phyloP scores from a whole-genome alignment of 2,797 vertebrate species.

The Mus spretus region DNA sequence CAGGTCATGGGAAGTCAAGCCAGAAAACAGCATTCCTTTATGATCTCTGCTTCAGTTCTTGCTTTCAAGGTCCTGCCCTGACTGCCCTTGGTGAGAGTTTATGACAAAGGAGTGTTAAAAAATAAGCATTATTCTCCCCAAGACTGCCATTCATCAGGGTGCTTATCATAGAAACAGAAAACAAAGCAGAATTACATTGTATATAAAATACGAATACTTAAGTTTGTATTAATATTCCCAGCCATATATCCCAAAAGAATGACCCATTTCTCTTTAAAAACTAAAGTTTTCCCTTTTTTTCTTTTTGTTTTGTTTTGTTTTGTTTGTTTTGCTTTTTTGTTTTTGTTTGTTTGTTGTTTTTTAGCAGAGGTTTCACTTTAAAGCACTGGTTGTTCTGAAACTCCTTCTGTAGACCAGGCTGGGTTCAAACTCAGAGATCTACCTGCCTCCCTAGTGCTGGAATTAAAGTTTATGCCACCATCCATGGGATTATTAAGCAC shows the following conservation, averaged over 20 bases:
- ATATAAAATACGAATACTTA: not conserved
- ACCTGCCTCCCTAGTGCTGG: not conserved
- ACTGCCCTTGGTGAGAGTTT: not conserved
- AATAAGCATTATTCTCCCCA: not conserved
- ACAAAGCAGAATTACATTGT: not conserved
- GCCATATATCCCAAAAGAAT: not conserved
- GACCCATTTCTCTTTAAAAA: not conserved
- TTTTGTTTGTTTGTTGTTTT: too few species aligned
- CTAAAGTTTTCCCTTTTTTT: not conserved
- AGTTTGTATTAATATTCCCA: not conserved
- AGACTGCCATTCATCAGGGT: not conserved
- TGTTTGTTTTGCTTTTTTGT: too few species aligned
- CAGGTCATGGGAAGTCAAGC: not conserved
- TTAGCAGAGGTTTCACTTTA: not conserved
- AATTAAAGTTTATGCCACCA: not conserved
- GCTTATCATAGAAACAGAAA: not conserved
- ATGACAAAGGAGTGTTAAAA: not conserved
- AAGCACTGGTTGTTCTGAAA: not conserved
- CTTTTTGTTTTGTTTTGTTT: not conserved
- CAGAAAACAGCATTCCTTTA: not conserved
- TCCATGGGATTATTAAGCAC: not conserved
- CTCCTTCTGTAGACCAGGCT: not conserved
- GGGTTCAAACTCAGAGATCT: not conserved
- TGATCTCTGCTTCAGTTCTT: not conserved
- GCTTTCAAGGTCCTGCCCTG: not conserved